A percentile compares a stretch with the other conserved stretches of the same genome.
Conservation (phyloP, 2,888 invertebrate species). For the Zaprionus bogoriensis region DNA sequence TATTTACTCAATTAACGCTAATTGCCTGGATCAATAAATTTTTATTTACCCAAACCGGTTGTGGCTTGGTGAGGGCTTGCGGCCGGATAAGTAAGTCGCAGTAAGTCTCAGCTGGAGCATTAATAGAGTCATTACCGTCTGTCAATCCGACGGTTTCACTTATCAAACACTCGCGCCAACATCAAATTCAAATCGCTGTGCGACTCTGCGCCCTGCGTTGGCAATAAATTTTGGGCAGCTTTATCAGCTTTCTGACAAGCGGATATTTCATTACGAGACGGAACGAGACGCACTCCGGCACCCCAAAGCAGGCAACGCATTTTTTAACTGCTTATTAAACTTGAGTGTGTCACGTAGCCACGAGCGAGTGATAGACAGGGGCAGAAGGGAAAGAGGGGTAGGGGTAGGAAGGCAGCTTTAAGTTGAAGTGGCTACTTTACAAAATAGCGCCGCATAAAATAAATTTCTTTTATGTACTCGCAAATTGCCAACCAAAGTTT, state of each 20-base stretch:
- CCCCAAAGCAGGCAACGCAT: slow-evolving; percentile 54
- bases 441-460: slow-evolving; percentile 73
- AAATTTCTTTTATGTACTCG: slow-evolving; percentile 78
- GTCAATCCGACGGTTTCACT: slow-evolving; percentile 56
- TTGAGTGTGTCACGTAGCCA: slow-evolving; percentile 60
- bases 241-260: slow-evolving; percentile 63
- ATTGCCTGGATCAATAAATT: slow-evolving; percentile 73
- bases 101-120: slow-evolving; percentile 55
- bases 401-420: slow-evolving; percentile 40
- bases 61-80: neutral
- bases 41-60: slow-evolving; percentile 60
- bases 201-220: slow-evolving; percentile 32
- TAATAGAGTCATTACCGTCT: slow-evolving; percentile 71
- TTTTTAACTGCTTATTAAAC: slow-evolving; percentile 66
- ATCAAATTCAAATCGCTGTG: slow-evolving; percentile 63
- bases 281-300: slow-evolving; percentile 25
- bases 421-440: slow-evolving; percentile 76
- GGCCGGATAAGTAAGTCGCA: slow-evolving; percentile 50
- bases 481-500: slow-evolving; percentile 75
- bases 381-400: neutral
- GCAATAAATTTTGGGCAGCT: slow-evolving; percentile 60
- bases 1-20: slow-evolving; percentile 74
- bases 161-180: slow-evolving; percentile 56
- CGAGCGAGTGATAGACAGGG: neutral
- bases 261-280: slow-evolving; percentile 56